Evolutionary conservation across 92 coral and sea anemone genomes (phyloP).

Genomic region (Plumapathes pennacea): DNA sequence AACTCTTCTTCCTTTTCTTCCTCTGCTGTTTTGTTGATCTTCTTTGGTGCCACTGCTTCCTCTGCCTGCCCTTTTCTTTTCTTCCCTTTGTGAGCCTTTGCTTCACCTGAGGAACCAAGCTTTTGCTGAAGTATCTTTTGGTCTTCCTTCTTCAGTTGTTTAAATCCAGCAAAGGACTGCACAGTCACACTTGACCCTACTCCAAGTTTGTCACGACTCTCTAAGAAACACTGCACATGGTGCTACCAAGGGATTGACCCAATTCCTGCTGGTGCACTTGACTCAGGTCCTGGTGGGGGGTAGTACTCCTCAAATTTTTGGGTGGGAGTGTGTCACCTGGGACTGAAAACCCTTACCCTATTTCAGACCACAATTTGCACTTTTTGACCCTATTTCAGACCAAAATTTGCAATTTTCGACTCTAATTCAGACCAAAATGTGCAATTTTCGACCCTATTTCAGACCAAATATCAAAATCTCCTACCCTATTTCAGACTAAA

Average conservation of each 20-base stretch:
- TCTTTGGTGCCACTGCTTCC: constrained; percentile 54
- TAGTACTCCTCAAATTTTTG: too few relatives aligned
- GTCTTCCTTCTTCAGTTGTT: constrained; percentile 69
- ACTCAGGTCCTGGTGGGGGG: too few relatives aligned
- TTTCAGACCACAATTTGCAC: too few relatives aligned
- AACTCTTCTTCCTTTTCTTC: constrained; percentile 76
- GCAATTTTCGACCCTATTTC: too few relatives aligned
- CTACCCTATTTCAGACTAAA: too few relatives aligned
- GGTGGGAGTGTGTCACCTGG: too few relatives aligned
- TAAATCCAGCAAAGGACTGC: constrained; percentile 81
- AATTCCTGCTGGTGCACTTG: constrained; percentile 68
- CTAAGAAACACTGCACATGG: constrained; percentile 82
- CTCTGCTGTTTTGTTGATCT: constrained; percentile 52
- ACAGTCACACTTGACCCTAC: constrained; percentile 69
- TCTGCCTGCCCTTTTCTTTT: constrained; percentile 60
- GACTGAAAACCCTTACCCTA: too few relatives aligned
- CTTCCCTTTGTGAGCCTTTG: constrained; percentile 53
- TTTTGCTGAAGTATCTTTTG: constrained; percentile 74
- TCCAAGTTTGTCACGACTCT: constrained; percentile 56
- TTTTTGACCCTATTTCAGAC: too few relatives aligned
- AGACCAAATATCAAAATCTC: too few relatives aligned
- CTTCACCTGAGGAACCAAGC: constrained; percentile 57
- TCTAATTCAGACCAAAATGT: too few relatives aligned
- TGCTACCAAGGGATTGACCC: constrained; percentile 90
- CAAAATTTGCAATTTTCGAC: too few relatives aligned